Base-by-base conservation (phyloP, 2,797 vertebrate species). In the Mus minutoides region DNA sequence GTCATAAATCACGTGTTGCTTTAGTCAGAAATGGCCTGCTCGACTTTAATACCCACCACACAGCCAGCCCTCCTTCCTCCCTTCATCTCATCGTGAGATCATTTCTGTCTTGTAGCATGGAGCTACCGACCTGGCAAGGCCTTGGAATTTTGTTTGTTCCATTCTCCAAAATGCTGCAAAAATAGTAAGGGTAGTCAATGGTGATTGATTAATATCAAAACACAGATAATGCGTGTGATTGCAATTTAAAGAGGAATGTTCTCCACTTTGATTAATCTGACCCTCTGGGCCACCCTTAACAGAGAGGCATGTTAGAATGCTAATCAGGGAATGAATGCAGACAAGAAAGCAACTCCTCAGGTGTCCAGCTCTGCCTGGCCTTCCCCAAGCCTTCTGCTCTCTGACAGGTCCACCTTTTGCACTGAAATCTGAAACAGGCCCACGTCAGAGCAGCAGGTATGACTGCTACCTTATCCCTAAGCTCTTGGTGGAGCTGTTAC, bases 211-310 rank as follows among this genome's bases (percentile, higher is more conserved):
- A 94, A 95, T 94, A 95, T 96, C 94, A 96, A 86, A 94, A 94
- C 73, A 90, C 91, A 96, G 96, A 96, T 96, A 96, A 97, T 96
- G 90, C 85, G 58, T 92, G 71, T 96, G 93, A 97, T 96, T 98
- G 94, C 84, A 71, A 56, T 76, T 84, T 92, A 95, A 93, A 97
- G 78, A 86, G 84, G 92, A 91, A 90, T 94, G 40, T 43, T 98
- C 96, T 97, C 97, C 97, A 96, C 88, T 97, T 96, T 98, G 98
- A 98, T 98, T 97, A 98, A 97, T 97, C 97, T 98, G 97, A 98
- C 79, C 97, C 95, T 62, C 95, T 91, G 95, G 97, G 97, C 97
- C 94, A 92, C 97, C 49, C 75, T 83, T 97, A 96, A 58, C 94
- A 96, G 78, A 97, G 67, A 56, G 75, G 86, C 34, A 8, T 88